These are phyloP conservation scores for Diplogasteroides magnus DNA, from an alignment of 1,140 invertebrate genomes.

Conservation along the genomic window DNA sequence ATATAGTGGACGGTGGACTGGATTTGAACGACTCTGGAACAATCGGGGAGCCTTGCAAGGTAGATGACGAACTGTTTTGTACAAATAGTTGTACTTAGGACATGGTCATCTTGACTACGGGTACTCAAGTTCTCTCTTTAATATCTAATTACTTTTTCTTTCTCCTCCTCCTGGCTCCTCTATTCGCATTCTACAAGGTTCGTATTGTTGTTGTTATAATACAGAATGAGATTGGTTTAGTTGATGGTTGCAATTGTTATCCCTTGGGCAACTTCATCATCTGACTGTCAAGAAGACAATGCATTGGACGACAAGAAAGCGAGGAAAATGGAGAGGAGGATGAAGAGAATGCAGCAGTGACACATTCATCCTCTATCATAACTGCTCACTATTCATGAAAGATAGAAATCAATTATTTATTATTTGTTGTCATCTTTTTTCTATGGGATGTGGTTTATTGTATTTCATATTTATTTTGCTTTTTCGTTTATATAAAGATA, in stretches of 20 bases:
- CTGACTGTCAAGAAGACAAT: neutral
- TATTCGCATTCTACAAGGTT: neutral
- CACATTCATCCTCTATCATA: no score
- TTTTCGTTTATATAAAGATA: no score
- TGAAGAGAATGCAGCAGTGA: neutral
- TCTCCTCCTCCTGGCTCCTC: neutral
- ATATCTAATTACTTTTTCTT: neutral
- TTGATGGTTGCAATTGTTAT: neutral
- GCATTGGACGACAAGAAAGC: neutral
- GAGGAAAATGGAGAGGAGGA: neutral
- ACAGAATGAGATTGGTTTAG: neutral
- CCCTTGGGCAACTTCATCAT: neutral
- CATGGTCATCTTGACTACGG: neutral
- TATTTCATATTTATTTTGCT: no score
- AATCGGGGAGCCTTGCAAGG: conserved; percentile 54
- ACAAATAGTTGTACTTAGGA: neutral
- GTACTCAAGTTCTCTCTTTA: neutral
- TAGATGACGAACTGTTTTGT: no score
- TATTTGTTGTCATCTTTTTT: no score
- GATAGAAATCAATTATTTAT: no score
- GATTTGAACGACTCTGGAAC: conserved; percentile 49
- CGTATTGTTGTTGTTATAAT: neutral
- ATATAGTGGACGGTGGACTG: conserved; percentile 51
- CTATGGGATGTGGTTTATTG: no score
- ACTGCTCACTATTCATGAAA: no score